phyloP scores from a whole-genome alignment of 1,140 invertebrate species.

The Laodelphax striatellus region DNA sequence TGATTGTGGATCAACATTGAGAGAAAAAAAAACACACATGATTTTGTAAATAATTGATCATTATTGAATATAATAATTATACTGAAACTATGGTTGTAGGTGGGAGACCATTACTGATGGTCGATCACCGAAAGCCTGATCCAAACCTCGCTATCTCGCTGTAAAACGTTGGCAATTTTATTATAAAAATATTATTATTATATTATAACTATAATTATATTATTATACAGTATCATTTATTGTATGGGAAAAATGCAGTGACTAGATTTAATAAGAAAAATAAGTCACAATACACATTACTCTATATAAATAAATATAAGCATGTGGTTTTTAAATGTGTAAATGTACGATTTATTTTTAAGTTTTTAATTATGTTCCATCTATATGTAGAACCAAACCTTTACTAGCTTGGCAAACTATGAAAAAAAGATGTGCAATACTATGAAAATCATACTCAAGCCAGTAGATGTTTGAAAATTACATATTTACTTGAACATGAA shows the following conservation, averaged over 20 bases:
- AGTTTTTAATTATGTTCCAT: no score
- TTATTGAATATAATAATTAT: constrained; percentile 12
- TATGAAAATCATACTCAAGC: neutral
- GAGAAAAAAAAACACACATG: no score
- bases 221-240: constrained; percentile 13
- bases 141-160: constrained; percentile 20
- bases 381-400: no score
- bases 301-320: constrained; percentile 17
- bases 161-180: constrained; percentile 21
- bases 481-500: neutral
- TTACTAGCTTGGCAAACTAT: no score
- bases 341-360: constrained; percentile 9
- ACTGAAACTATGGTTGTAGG: constrained; percentile 8
- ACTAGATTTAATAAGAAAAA: neutral
- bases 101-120: neutral
- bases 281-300: constrained; percentile 2
- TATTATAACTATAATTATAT: constrained; percentile 17
- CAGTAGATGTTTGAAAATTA: neutral
- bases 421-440: neutral
- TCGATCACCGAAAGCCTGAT: neutral
- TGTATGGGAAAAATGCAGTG: neutral
- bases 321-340: constrained; percentile 20
- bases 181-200: neutral
- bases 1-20: neutral
- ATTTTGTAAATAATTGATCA: constrained; percentile 15